A percentile compares a stretch with the other conserved stretches of the same genome.
Conservation (phyloP, 2,888 invertebrate genomes). For the Orchestes rusci region DNA sequence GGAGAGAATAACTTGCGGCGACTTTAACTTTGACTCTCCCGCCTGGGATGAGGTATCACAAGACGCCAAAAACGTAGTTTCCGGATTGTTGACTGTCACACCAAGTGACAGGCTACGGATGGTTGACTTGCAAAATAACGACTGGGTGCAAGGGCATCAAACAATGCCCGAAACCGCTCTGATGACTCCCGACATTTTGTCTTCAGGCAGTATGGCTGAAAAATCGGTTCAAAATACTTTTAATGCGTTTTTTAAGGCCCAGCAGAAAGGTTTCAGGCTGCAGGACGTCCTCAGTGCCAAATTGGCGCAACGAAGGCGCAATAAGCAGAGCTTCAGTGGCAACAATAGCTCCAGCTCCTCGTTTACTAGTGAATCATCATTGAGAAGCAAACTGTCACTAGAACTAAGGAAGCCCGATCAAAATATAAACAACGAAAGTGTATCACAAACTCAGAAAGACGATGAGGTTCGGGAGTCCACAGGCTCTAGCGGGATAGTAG, state of each 20-base stretch:
- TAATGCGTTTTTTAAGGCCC: slow-evolving; percentile 61
- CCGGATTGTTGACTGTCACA: slow-evolving; percentile 71
- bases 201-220: slow-evolving; percentile 44
- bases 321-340: slow-evolving; percentile 50
- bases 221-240: slow-evolving; percentile 56
- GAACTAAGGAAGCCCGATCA: slow-evolving; percentile 23
- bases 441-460: not conserved
- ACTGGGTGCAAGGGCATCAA: slow-evolving; percentile 53
- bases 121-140: slow-evolving; percentile 56
- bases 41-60: slow-evolving; percentile 68
- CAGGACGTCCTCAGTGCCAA: slow-evolving; percentile 65
- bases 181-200: slow-evolving; percentile 55
- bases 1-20: slow-evolving; percentile 70
- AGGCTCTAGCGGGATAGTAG: slow-evolving; percentile 36
- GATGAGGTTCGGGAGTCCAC: slow-evolving; percentile 29
- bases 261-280: slow-evolving; percentile 64
- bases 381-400: slow-evolving; percentile 35
- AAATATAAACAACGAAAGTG: not conserved
- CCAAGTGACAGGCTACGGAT: slow-evolving; percentile 65
- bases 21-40: slow-evolving; percentile 63
- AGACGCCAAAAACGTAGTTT: slow-evolving; percentile 68
- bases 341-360: slow-evolving; percentile 41
- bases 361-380: slow-evolving; percentile 42
- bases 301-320: slow-evolving; percentile 59
- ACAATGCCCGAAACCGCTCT: slow-evolving; percentile 49